phyloP scores from a whole-genome alignment of 2,888 invertebrate genomes.

The Anarsia innoxiella region DNA sequence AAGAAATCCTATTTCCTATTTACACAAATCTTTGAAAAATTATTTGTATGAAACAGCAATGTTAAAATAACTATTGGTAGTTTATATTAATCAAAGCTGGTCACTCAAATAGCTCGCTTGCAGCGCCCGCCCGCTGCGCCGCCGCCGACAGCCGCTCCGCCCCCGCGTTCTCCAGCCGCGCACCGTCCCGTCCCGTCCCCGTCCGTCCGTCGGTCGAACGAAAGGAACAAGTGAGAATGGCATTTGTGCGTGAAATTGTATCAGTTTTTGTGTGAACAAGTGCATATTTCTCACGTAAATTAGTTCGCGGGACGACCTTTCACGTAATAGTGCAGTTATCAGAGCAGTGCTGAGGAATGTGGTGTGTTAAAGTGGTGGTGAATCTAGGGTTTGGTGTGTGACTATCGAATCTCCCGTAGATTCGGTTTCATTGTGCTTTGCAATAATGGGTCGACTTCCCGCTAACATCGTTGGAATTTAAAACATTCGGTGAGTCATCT shows the following conservation, averaged over 20 bases:
- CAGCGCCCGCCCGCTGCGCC: constrained; percentile 5
- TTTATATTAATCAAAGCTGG: neutral
- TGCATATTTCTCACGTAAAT: constrained; percentile 52
- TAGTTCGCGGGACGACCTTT: constrained; percentile 36
- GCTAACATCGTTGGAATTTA: constrained; percentile 69
- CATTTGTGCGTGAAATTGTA: constrained; percentile 64
- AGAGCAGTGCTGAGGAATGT: constrained; percentile 40
- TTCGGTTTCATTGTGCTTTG: constrained; percentile 52
- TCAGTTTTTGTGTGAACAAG: constrained; percentile 61
- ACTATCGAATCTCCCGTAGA: constrained; percentile 57
- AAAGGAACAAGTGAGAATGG: constrained; percentile 48
- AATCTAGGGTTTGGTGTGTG: constrained; percentile 49
- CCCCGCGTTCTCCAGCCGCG: neutral
- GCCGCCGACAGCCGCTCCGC: constrained; percentile 11
- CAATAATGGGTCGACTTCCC: constrained; percentile 65
- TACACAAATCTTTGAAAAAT: too few species aligned
- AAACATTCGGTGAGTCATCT: constrained; percentile 73
- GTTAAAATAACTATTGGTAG: too few species aligned
- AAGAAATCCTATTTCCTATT: too few species aligned
- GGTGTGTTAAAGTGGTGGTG: constrained; percentile 43
- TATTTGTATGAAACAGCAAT: too few species aligned
- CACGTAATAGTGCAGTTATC: constrained; percentile 35
- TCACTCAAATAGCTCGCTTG: constrained; percentile 17
- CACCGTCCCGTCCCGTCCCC: neutral
- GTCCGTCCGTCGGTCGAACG: constrained; percentile 34